These are phyloP conservation scores for Protobothrops flavoviridis DNA, from an alignment of 2,113 vertebrate genomes.

Conservation along the genomic window DNA sequence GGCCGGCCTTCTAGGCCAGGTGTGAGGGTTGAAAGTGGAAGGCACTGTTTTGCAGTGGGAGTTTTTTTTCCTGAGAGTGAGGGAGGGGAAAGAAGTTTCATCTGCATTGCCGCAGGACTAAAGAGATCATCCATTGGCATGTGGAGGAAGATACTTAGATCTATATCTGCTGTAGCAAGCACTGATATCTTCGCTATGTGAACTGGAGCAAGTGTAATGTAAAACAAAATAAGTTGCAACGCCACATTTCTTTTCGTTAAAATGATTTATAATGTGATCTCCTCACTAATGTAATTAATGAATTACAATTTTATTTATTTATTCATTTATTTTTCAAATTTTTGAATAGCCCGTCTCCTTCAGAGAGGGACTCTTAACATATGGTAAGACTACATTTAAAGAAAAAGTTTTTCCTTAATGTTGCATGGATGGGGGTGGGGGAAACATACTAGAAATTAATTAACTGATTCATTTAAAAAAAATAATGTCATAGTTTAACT, in stretches of 20 bases:
- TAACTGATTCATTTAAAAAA: not conserved
- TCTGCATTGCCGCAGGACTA: not conserved
- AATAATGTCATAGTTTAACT: conserved; percentile 56
- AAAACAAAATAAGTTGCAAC: not conserved
- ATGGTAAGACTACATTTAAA: not conserved
- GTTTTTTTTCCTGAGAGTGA: not conserved
- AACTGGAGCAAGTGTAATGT: not conserved
- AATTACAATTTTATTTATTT: not conserved
- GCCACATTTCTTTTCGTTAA: not conserved
- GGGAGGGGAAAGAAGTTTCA: not conserved
- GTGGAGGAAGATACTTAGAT: not conserved
- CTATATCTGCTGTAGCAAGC: not conserved
- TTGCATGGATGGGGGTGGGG: not conserved
- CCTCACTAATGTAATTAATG: not conserved
- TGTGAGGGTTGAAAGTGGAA: not conserved
- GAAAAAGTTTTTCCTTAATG: not conserved
- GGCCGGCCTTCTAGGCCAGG: not conserved
- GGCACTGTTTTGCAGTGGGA: not conserved
- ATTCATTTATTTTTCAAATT: not conserved
- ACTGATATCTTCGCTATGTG: not conserved
- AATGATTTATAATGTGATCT: not conserved
- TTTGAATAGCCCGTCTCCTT: not conserved
- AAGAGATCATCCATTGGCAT: not conserved
- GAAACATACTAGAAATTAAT: not conserved
- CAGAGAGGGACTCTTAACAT: not conserved